Percentiles rank a stretch among this genome's conserved stretches.
Evolutionary conservation across 2,797 vertebrate genomes (phyloP).

Genomic region (Austrolebias charrua): DNA sequence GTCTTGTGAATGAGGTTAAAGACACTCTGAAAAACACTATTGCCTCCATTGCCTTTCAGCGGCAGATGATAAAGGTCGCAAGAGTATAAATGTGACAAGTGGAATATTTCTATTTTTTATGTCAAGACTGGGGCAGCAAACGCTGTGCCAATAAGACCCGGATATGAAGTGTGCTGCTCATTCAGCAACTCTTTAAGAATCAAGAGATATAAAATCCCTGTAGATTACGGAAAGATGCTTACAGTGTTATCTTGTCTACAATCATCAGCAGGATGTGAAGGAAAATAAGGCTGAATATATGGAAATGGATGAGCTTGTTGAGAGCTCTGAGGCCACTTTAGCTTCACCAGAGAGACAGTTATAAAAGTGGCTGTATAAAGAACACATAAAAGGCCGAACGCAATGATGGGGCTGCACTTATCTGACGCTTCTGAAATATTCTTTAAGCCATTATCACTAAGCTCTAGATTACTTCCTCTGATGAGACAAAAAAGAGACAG

Average conservation of each 20-base stretch:
- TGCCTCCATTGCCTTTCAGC: too few species aligned
- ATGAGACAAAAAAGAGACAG: conserved; percentile 22
- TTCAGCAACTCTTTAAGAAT: conserved; percentile 13
- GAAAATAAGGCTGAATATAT: conserved; percentile 27
- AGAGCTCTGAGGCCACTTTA: conserved; percentile 19
- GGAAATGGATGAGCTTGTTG: conserved; percentile 3
- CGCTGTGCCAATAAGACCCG: background rate
- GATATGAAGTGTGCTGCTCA: conserved; percentile 1
- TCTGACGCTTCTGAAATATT: conserved; percentile 19
- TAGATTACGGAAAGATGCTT: conserved; percentile 16
- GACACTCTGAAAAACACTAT: too few species aligned
- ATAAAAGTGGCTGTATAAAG: conserved; percentile 34
- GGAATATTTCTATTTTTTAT: conserved; percentile 2
- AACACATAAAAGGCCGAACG: conserved; percentile 22
- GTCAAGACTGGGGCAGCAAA: conserved; percentile 1
- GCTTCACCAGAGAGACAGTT: conserved; percentile 17
- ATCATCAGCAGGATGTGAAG: conserved; percentile 14
- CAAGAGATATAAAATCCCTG: conserved; percentile 11
- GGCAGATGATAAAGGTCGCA: background rate
- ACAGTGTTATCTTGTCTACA: conserved; percentile 12
- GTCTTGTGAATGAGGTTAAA: too few species aligned
- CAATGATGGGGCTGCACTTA: conserved; percentile 30
- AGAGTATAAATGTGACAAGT: conserved; percentile 1
- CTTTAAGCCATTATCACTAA: conserved; percentile 20
- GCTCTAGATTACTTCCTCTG: conserved; percentile 14